Conservation (phyloP, 2,113 vertebrate species). For the Aleadryas rufinucha region DNA sequence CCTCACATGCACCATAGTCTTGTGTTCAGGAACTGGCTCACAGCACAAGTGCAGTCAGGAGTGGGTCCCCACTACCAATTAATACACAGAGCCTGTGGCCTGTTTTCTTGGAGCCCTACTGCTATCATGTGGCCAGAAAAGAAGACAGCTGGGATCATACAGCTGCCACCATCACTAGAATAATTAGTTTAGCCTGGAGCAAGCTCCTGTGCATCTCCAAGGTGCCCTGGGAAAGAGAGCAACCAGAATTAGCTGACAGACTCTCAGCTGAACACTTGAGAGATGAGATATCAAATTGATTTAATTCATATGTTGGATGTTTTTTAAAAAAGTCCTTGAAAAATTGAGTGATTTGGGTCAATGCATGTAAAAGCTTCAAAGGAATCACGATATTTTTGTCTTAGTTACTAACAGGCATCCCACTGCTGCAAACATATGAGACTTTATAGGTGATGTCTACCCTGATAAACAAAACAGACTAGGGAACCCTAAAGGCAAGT, state of each 20-base stretch:
- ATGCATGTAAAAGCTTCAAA: slow-evolving; percentile 18
- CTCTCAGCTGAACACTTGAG: slow-evolving; percentile 45
- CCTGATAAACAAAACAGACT: slow-evolving; percentile 9
- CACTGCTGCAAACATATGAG: slow-evolving; percentile 29
- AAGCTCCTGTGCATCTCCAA: slow-evolving; percentile 29
- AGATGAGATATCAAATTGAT: slow-evolving; percentile 53
- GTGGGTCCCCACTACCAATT: background rate
- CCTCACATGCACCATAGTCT: background rate
- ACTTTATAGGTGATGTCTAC: slow-evolving; percentile 28
- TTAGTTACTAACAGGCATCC: slow-evolving; percentile 22
- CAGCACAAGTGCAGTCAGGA: background rate
- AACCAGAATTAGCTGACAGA: slow-evolving; percentile 24
- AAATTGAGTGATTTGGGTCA: slow-evolving; percentile 38
- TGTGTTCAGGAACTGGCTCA: background rate
- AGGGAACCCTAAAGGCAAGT: slow-evolving; percentile 22
- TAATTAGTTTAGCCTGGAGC: slow-evolving; percentile 58
- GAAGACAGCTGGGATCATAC: slow-evolving; percentile 47
- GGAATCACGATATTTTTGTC: slow-evolving; percentile 14
- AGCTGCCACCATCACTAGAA: slow-evolving; percentile 24
- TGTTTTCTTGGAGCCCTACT: slow-evolving; percentile 50
- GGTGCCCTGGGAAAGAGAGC: slow-evolving; percentile 44
- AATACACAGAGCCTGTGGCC: background rate
- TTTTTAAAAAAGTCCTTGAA: slow-evolving; percentile 16
- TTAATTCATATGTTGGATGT: slow-evolving; percentile 33
- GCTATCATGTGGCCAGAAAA: slow-evolving; percentile 55